Conservation (phyloP, 1,140 invertebrate genomes). For the Plectrocnemia conspersa region DNA sequence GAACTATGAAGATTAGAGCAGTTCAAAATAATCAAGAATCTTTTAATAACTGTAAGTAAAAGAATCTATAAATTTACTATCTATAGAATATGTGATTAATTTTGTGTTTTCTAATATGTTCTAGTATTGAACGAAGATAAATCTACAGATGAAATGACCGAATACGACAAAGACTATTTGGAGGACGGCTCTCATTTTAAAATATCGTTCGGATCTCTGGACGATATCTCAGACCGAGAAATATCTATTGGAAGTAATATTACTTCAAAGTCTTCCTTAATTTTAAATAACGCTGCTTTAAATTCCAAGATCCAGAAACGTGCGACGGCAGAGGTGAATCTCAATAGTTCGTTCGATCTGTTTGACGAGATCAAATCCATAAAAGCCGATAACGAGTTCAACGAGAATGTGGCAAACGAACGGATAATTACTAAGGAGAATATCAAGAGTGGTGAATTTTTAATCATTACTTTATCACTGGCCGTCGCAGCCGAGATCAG, state of each 20-base stretch:
- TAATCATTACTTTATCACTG: slow-evolving; percentile 62
- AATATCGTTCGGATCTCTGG: slow-evolving; percentile 9
- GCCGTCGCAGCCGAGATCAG: slow-evolving; percentile 66
- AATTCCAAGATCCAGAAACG: background rate
- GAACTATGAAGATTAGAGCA: no score
- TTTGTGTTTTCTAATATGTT: no score
- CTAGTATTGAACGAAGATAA: no score
- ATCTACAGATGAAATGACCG: slow-evolving; percentile 24
- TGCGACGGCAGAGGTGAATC: slow-evolving; percentile 27
- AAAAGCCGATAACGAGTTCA: background rate
- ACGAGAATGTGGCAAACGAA: background rate
- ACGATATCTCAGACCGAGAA: background rate
- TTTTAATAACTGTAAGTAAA: no score
- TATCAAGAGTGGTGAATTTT: slow-evolving; percentile 39
- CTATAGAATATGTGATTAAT: no score
- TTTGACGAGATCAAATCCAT: slow-evolving; percentile 14
- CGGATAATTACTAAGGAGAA: background rate
- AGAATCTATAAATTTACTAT: no score
- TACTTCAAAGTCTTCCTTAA: slow-evolving; percentile 2
- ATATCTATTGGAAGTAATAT: background rate
- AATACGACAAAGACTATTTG: slow-evolving; percentile 30
- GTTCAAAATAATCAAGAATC: no score
- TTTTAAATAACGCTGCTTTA: background rate
- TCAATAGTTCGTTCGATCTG: slow-evolving; percentile 28
- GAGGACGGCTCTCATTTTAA: slow-evolving; percentile 10